These are phyloP conservation scores for Esox niger DNA, from an alignment of 2,113 vertebrate genomes.

Conservation along the genomic window DNA sequence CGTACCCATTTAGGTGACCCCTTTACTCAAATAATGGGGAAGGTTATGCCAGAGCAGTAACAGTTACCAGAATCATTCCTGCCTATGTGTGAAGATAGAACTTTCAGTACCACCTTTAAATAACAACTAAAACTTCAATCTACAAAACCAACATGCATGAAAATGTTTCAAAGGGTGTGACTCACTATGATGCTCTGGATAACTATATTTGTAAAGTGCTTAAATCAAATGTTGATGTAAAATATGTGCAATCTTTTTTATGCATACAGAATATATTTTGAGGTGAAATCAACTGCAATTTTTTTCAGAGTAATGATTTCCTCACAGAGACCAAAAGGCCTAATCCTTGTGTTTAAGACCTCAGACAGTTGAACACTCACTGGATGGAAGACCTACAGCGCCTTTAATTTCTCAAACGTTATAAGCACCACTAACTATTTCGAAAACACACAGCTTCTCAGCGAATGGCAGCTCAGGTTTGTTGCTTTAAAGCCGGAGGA, in stretches of 20 bases:
- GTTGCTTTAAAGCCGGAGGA: conserved; percentile 79
- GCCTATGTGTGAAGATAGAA: background rate
- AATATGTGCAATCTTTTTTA: background rate
- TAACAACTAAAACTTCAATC: background rate
- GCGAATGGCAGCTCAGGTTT: conserved; percentile 76
- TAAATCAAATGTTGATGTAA: too few relatives aligned
- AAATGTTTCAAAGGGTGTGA: too few relatives aligned
- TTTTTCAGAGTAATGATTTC: too few relatives aligned
- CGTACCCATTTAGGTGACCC: conserved; percentile 33
- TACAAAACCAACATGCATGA: too few relatives aligned
- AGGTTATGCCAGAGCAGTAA: conserved; percentile 25
- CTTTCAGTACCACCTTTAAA: background rate
- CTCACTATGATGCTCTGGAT: too few relatives aligned
- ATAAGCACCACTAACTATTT: conserved; percentile 55
- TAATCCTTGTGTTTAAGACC: conserved; percentile 13
- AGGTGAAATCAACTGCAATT: too few relatives aligned
- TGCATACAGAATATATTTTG: too few relatives aligned
- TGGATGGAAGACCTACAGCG: conserved; percentile 52
- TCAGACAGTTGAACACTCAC: conserved; percentile 35
- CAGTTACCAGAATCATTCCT: background rate
- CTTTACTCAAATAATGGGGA: conserved; percentile 22
- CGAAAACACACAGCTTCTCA: conserved; percentile 77
- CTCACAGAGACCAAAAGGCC: conserved; percentile 15
- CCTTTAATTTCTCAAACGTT: conserved; percentile 62
- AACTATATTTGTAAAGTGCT: too few relatives aligned